phyloP scores from a whole-genome alignment of 2,888 invertebrate species.

The Galeruca laticollis region DNA sequence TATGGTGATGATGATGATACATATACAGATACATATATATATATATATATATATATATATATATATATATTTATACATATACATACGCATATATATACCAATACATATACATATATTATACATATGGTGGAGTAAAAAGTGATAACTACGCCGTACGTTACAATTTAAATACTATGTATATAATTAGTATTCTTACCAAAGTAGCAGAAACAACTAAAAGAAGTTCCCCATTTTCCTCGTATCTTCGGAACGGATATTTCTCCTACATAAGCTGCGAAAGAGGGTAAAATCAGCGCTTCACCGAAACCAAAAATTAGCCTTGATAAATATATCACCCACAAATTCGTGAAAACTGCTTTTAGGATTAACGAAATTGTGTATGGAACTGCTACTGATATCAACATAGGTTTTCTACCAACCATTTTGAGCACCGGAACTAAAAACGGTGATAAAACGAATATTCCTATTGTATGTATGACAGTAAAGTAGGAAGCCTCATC shows the following conservation, averaged over 20 bases:
- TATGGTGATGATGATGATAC: too few relatives aligned
- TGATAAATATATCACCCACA: slow-evolving; percentile 52
- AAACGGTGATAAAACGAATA: slow-evolving; percentile 38
- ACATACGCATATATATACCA: too few relatives aligned
- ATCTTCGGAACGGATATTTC: slow-evolving; percentile 51
- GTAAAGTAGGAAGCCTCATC: slow-evolving; percentile 60
- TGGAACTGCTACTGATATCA: slow-evolving; percentile 54
- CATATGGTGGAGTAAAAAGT: too few relatives aligned
- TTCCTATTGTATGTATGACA: slow-evolving; percentile 55
- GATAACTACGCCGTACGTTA: too few relatives aligned
- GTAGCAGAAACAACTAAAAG: slow-evolving; percentile 51
- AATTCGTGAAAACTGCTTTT: slow-evolving; percentile 10
- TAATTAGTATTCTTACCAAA: too few relatives aligned
- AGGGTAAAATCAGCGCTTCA: slow-evolving; percentile 47
- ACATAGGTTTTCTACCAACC: slow-evolving; percentile 56
- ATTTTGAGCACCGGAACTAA: slow-evolving; percentile 47
- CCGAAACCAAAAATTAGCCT: slow-evolving; percentile 52
- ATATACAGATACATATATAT: too few relatives aligned
- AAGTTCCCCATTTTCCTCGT: slow-evolving; percentile 52
- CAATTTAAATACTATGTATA: too few relatives aligned
- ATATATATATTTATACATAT: too few relatives aligned
- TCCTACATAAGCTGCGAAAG: slow-evolving; percentile 51
- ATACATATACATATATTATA: too few relatives aligned
- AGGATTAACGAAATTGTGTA: neutral
- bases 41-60: too few relatives aligned